Evolutionary conservation across 2,797 vertebrate species (phyloP).

Genomic region (Xenopus petersii): DNA sequence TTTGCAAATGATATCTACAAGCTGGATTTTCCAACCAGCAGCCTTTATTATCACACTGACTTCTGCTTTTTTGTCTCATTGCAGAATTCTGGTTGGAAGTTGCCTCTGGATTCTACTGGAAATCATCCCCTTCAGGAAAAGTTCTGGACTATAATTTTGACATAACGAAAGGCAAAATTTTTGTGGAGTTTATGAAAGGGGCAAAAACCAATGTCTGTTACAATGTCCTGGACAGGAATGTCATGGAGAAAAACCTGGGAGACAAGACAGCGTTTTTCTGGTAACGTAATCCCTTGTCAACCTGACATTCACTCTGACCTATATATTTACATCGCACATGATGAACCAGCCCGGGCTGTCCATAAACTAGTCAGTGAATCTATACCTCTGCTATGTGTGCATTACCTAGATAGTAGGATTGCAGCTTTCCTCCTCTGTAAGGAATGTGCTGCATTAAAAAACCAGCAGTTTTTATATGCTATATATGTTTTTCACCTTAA

Average conservation of each 20-base stretch:
- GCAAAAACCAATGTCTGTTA: conserved; percentile 82
- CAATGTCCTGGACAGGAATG: conserved; percentile 75
- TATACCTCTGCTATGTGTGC: too few relatives aligned
- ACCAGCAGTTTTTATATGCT: too few relatives aligned
- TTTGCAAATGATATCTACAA: too few relatives aligned
- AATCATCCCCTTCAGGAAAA: conserved; percentile 65
- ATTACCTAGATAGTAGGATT: too few relatives aligned
- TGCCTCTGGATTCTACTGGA: conserved; percentile 74
- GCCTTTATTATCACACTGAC: too few relatives aligned
- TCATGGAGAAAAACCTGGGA: conserved; percentile 67
- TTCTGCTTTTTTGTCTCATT: too few relatives aligned
- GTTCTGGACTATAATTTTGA: conserved; percentile 78
- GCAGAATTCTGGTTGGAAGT: conserved; percentile 77
- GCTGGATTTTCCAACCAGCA: too few relatives aligned
- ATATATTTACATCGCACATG: not conserved
- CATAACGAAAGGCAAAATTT: conserved; percentile 71
- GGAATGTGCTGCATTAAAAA: too few relatives aligned
- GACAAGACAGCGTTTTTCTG: conserved; percentile 76
- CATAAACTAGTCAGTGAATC: too few relatives aligned
- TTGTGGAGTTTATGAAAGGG: conserved; percentile 77
- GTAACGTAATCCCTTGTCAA: conserved; percentile 57
- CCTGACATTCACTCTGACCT: not conserved
- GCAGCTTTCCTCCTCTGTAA: too few relatives aligned
- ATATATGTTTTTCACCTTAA: too few relatives aligned
- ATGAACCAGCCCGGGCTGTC: not conserved